Conservation (phyloP, 2,113 vertebrate genomes). For the Nerophis lumbriciformis region DNA sequence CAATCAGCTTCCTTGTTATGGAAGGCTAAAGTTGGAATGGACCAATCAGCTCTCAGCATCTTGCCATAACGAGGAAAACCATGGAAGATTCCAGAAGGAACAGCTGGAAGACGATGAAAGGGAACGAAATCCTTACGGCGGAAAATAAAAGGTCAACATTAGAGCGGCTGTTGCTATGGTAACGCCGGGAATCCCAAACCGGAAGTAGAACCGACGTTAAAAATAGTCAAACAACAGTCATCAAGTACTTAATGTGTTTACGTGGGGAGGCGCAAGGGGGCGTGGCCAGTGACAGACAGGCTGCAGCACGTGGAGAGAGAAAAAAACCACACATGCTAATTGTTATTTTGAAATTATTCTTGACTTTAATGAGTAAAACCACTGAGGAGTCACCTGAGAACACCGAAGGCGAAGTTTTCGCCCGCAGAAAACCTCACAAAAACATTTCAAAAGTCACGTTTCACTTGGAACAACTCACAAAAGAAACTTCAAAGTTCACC, state of each 20-base stretch:
- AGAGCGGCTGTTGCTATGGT: too few species aligned
- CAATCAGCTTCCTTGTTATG: constrained; percentile 83
- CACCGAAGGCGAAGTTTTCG: not conserved
- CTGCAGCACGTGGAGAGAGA: not conserved
- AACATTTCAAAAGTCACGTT: not conserved
- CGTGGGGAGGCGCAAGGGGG: not conserved
- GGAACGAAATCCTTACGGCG: too few species aligned
- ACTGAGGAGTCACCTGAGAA: constrained; percentile 7
- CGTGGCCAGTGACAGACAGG: not conserved
- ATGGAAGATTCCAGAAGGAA: not conserved
- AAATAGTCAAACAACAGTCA: not conserved
- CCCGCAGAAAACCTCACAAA: not conserved
- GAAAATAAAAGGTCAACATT: too few species aligned
- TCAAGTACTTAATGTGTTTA: not conserved
- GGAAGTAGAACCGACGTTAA: not conserved
- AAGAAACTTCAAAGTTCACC: not conserved
- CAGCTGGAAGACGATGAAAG: not conserved
- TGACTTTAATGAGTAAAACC: constrained; percentile 3
- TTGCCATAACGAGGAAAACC: not conserved
- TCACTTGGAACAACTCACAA: not conserved
- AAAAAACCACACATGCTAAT: not conserved
- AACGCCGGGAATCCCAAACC: not conserved
- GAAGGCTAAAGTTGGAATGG: constrained; percentile 69
- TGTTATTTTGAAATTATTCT: too few species aligned
- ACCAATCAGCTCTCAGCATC: constrained; percentile 80